phyloP scores from a whole-genome alignment of 2,113 vertebrate genomes.

The Apteryx mantelli region DNA sequence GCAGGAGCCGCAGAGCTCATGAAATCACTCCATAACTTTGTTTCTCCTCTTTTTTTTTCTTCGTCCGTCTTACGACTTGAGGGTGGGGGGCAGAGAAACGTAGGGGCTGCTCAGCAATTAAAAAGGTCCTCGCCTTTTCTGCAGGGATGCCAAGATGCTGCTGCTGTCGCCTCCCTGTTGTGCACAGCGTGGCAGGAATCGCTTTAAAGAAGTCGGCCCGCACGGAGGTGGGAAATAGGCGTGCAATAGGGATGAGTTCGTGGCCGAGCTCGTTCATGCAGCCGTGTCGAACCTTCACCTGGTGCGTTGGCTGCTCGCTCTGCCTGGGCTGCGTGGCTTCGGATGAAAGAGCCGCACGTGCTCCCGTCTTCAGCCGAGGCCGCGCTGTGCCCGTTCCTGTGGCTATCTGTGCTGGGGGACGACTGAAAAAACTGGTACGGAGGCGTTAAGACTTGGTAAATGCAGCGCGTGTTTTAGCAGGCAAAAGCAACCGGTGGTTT shows the following conservation, averaged over 20 bases:
- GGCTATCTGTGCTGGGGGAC: background rate
- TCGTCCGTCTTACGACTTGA: no score
- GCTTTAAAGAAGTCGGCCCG: background rate
- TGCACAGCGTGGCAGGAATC: no score
- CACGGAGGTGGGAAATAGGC: background rate
- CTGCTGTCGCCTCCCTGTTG: no score
- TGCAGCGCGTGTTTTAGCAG: background rate
- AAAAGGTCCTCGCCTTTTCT: background rate
- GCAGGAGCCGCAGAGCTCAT: no score
- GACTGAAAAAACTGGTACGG: rapidly evolving
- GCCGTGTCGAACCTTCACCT: background rate
- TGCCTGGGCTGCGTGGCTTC: no score
- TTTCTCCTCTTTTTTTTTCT: background rate
- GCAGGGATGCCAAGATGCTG: background rate
- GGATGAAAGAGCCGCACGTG: no score
- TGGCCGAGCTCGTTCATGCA: background rate
- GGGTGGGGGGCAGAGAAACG: background rate
- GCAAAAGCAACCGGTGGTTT: background rate
- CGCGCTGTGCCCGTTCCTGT: background rate
- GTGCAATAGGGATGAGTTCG: background rate
- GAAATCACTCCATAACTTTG: background rate
- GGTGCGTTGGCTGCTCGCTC: background rate
- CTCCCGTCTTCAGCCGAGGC: background rate
- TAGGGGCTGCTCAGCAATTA: background rate
- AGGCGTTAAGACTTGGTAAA: background rate